Evolutionary conservation across 2,888 invertebrate genomes (phyloP), one percentile per base, ranked within the genome.

Genomic region (Euzophera pinguis): DNA sequence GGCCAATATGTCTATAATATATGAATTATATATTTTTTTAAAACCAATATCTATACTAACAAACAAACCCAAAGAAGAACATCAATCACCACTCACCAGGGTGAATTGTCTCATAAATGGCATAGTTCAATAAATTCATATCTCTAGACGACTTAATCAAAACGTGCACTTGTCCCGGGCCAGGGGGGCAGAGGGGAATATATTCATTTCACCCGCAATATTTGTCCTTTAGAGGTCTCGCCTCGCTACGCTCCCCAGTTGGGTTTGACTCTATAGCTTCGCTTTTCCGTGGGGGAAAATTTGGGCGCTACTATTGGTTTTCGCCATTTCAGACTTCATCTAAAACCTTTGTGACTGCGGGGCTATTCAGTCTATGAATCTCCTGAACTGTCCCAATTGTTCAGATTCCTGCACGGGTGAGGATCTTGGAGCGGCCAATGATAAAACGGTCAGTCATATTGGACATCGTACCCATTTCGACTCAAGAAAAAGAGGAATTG

Each of bases 201-300:
- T 89, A 88, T 89, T 89, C 88, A 89, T 90, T 86, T 80, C 83
- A 78, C 78, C 88, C 90, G 87, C 90, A 90, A 90, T 90, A 87
- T 90, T 90, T 89, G 89, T 87, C 85, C 87, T 89, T 89, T 89
- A 89, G 87, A 89, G 90, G 90, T 89, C 87, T 86, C 83, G 88
- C 73, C 74, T 82, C 80, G 80, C 75, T 86, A 68, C 85, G 75
- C 82, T 81, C 84, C 83, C 82, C 65, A 60, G 57, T 59, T 69
- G 73, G 69, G 65, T 73, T 81, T 83, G 81, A 84, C 84, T 84
- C 75, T 64, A 69, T 73, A 71, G 76, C 77, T 76, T 75, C 67
- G 64, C 64, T 77, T 73, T 72, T 67, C 61, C 64, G 58, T 57
- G 55, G 69, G 70, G 77, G 73, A 69, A 75, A 70, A 58, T 63